Evolutionary conservation across 2,888 invertebrate genomes (phyloP), one percentile per base, ranked within the genome.

Genomic region (Periphyllus acericola): DNA sequence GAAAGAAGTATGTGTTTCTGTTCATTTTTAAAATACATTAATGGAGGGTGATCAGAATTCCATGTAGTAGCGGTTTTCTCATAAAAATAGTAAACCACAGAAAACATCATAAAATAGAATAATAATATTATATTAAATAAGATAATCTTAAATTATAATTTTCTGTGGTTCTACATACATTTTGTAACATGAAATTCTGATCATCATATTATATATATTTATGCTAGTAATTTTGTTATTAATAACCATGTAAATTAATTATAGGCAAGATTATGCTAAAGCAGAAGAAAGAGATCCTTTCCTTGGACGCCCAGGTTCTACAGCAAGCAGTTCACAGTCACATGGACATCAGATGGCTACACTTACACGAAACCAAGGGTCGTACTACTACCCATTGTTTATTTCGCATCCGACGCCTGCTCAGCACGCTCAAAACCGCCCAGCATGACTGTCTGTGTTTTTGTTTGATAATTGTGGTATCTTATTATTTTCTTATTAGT

Each of bases 211-310:
- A 46, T 9, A 1, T 46, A 46, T 46, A 36, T 46, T 14, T 3
- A 46, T 46, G 14, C 11, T 46, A 46, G n/a, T 34, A 85, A 14
- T 60, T 29, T 76, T 60, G 4, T 40, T 25, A 4, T 68, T 34
- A 21, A 60, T 25, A 60, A 19, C 21, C 19, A 60, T 60, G 21
- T 52, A 11, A 52, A 52, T 83, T 89, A 90, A 90, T 92, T 93
- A 34, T 92, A 95, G 95, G 92, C 94, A 95, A 90, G 94, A 95
- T 91, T 96, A 95, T 91, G 94, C 95, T 89, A 96, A 96, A 91
- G 95, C 95, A 90, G 97, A 96, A 92, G 97, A 97, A 91, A 96
- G 96, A 89, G 96, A 96, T 90, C 95, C 96, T 89, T 96, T 95
- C 92, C 93, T 96, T 90, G 95, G 95, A 82, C 92, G 94, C 90